Evolutionary conservation across 2,888 invertebrate genomes (phyloP), one percentile per base, ranked within the genome.

Genomic region (Latrodectus hesperus): DNA sequence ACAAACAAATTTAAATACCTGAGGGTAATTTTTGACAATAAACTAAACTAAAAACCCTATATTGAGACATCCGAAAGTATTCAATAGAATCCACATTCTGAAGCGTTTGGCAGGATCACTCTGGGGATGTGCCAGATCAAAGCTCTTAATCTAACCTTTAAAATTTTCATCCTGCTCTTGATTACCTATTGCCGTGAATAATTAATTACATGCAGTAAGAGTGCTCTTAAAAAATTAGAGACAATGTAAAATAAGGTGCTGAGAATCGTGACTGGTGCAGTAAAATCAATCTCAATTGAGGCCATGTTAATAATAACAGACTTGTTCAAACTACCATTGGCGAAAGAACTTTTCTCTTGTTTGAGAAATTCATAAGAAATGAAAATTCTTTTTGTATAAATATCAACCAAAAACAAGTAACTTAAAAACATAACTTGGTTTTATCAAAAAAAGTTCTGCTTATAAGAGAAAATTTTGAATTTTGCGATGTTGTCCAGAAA

Each of bases 1-100:
- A 53, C 55, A 26, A 65, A 68, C 22, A 10, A 75, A 78, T 78
- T 68, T 78, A 78, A n/a, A 52, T 78, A 78, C 55, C n/a, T 68
- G 53, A 68, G n/a, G 16, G 70, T 68, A 10, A n/a, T 68, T n/a
- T 78, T 68, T 67, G 52, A 68, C 38, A 53, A 68, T 53, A 68
- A 79, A 71, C 22, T 79, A 10, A 79, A 49, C 14, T 79, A 55
- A 60, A 79, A 22, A n/a, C 26, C n/a, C 9, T 49, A 79, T 14
- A 38, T 70, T n/a, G 71, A 71, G 11, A 26, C 71, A 72, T 16
- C 60, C 1, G 38, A 38, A 1, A 55, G 49, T 5, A 22, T 17
- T 1, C 2, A 55, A n/a, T 9, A 71, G 38, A 11, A 9, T 79
- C 1, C 70, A 22, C 38, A 51, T 71, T 49, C 49, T 79, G 67